Evolutionary conservation across 2,888 invertebrate genomes (phyloP).

Genomic region (Synanthedon andrenaeformis): DNA sequence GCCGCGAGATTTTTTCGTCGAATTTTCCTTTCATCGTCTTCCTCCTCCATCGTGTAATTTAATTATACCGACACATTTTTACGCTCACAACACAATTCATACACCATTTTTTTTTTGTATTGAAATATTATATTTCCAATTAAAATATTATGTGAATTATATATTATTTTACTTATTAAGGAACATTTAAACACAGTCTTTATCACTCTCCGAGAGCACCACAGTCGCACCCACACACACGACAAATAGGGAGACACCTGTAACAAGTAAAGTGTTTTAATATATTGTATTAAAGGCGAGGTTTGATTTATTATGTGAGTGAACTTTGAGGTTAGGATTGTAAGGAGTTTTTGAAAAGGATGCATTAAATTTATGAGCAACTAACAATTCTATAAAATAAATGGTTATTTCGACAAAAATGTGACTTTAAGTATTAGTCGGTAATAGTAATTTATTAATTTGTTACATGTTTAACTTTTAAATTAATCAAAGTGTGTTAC

Average conservation of each 20-base stretch:
- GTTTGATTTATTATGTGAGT: too few species aligned
- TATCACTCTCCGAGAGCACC: slow-evolving; percentile 62
- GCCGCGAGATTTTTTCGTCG: slow-evolving; percentile 47
- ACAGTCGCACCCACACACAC: slow-evolving; percentile 44
- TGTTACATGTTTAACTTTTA: not conserved
- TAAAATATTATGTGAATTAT: slow-evolving; percentile 40
- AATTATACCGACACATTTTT: slow-evolving; percentile 22
- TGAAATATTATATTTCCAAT: slow-evolving; percentile 41
- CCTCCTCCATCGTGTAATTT: slow-evolving; percentile 48
- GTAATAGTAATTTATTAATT: not conserved
- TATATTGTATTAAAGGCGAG: not conserved
- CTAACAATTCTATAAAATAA: too few species aligned
- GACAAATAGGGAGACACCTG: slow-evolving; percentile 46
- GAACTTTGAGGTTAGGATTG: too few species aligned
- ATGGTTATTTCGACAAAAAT: too few species aligned
- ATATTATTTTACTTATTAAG: slow-evolving; percentile 20
- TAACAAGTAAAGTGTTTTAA: slow-evolving; percentile 34
- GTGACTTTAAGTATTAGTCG: not conserved
- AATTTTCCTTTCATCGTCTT: slow-evolving; percentile 51
- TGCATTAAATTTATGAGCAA: too few species aligned
- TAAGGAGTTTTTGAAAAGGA: too few species aligned
- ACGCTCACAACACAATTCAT: slow-evolving; percentile 43
- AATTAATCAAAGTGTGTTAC: not conserved
- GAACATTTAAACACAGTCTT: slow-evolving; percentile 68
- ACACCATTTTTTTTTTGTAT: slow-evolving; percentile 41